Base-by-base conservation (phyloP, 2,888 invertebrate species). In the Suillia variegata region DNA sequence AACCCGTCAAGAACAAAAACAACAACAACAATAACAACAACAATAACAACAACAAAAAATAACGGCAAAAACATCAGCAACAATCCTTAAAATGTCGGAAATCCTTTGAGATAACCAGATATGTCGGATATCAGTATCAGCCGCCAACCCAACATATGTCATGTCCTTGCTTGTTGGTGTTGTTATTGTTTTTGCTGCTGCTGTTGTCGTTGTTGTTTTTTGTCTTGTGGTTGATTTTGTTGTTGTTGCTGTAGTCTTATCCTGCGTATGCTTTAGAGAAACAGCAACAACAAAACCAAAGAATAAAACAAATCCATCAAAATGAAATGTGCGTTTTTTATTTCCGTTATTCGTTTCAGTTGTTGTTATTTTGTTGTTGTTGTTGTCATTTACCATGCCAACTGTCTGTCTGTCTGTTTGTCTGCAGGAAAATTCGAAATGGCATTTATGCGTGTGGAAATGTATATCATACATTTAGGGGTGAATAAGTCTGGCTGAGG, bases 401-500 rank as follows among this genome's bases (percentile, higher is more conserved):
- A 20, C 45, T 20, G 45, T 20, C n/a, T n/a, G n/a, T n/a, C n/a
- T n/a, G n/a, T n/a, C n/a, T n/a, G n/a, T n/a, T n/a, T n/a, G n/a
- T n/a, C 17, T 17, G 42, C 50, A 59, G 71, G 70, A 73, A 73
- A n/a, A 74, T 73, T 70, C 64, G 71, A 67, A 71, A 71, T 66
- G 70, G 69, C 63, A 68, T 74, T 71, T 66, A 67, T 71, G 71
- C 62, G 70, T 66, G 66, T 58, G 63, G 62, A 67, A 70, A 71
- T 52, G 48, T 64, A 38, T 34, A 61, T 54, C 66, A 62, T 64
- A 63, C 62, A 62, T 62, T 62, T 54, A 15, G 63, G 64, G 58
- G 24, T 17, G 15, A 6, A 13, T 45, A 20, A 4, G 38, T 12
- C 38, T 38, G 10, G 10, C 13, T 38, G 38, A 18, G 45, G 17